These are phyloP conservation scores for Sclerodermus sp. DNA, from an alignment of 2,888 invertebrate genomes.

Conservation along the genomic window DNA sequence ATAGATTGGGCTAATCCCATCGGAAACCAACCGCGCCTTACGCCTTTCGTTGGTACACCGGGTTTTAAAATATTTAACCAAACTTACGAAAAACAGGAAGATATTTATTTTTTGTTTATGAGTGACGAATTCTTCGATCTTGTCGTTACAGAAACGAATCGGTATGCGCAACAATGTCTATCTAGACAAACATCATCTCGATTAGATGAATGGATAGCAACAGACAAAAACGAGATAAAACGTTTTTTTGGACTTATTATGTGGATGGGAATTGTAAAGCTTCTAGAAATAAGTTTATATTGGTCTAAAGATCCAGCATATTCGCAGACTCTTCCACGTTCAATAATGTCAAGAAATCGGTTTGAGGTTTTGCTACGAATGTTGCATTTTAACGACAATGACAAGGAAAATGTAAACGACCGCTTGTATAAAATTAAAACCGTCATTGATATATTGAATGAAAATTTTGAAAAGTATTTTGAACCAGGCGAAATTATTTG, in stretches of 20 bases:
- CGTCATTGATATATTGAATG: slow-evolving; percentile 33
- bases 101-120: slow-evolving; percentile 13
- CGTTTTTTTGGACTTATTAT: slow-evolving; percentile 31
- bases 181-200: slow-evolving; percentile 3
- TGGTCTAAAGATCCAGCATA: slow-evolving; percentile 31
- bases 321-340: slow-evolving; percentile 28
- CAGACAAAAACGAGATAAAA: slow-evolving; percentile 32
- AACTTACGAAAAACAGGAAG: slow-evolving; percentile 11
- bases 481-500: slow-evolving; percentile 31
- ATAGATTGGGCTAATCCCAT: slow-evolving; percentile 9
- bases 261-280: slow-evolving; percentile 35
- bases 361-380: slow-evolving; percentile 35
- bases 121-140: slow-evolving; percentile 9
- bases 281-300: slow-evolving; percentile 33
- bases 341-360: slow-evolving; percentile 32
- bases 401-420: slow-evolving; percentile 30
- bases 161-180: slow-evolving; percentile 7
- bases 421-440: slow-evolving; percentile 28
- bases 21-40: slow-evolving; percentile 6
- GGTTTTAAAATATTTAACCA: slow-evolving; percentile 11
- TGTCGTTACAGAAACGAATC: slow-evolving; percentile 6
- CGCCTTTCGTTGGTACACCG: slow-evolving; percentile 8
- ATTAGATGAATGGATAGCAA: slow-evolving; percentile 22
- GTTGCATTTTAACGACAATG: slow-evolving; percentile 38
- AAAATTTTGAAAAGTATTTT: slow-evolving; percentile 22